Percentiles rank a stretch among this genome's conserved stretches.
These are phyloP conservation scores for Drosophila bifasciata DNA, from an alignment of 1,140 invertebrate species.

Conservation along the genomic window DNA sequence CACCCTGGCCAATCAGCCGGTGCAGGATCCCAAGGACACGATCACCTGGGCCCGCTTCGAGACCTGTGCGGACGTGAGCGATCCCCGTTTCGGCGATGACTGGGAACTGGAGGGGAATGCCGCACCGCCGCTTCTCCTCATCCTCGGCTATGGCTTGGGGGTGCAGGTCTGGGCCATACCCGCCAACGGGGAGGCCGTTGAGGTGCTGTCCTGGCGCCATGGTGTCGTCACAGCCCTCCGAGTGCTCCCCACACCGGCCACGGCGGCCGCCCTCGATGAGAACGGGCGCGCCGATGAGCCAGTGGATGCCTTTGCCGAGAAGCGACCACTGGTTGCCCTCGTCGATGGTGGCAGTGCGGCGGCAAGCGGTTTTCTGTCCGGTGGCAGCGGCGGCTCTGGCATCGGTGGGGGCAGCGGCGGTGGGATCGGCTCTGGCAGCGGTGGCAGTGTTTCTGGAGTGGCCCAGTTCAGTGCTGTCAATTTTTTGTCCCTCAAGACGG, in stretches of 20 bases:
- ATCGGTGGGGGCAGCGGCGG: slow-evolving; percentile 23
- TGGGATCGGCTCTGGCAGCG: slow-evolving; percentile 17
- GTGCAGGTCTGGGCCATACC: slow-evolving; percentile 89
- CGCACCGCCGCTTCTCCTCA: slow-evolving; percentile 91
- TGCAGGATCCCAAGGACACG: slow-evolving; percentile 88
- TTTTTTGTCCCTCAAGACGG: slow-evolving; percentile 95
- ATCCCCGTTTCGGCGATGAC: slow-evolving; percentile 88
- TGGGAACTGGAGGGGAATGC: slow-evolving; percentile 86
- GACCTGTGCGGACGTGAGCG: slow-evolving; percentile 90
- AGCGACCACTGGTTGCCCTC: slow-evolving; percentile 93
- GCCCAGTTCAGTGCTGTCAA: slow-evolving; percentile 94
- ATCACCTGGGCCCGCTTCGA: slow-evolving; percentile 87
- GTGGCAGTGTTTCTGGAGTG: slow-evolving; percentile 85
- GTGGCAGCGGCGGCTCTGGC: slow-evolving; percentile 8
- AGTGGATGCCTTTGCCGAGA: slow-evolving; percentile 88
- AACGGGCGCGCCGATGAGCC: slow-evolving; percentile 84
- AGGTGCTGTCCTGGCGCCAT: slow-evolving; percentile 95
- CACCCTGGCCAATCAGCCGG: slow-evolving; percentile 91
- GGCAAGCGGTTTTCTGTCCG: slow-evolving; percentile 65
- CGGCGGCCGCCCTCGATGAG: slow-evolving; percentile 52
- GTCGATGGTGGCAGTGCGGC: slow-evolving; percentile 89
- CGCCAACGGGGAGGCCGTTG: slow-evolving; percentile 94
- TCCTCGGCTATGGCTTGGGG: slow-evolving; percentile 93
- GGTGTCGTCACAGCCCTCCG: slow-evolving; percentile 92
- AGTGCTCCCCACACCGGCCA: slow-evolving; percentile 91